Evolutionary conservation across 1,140 invertebrate species (phyloP).

Genomic region (Streblospio benedicti): DNA sequence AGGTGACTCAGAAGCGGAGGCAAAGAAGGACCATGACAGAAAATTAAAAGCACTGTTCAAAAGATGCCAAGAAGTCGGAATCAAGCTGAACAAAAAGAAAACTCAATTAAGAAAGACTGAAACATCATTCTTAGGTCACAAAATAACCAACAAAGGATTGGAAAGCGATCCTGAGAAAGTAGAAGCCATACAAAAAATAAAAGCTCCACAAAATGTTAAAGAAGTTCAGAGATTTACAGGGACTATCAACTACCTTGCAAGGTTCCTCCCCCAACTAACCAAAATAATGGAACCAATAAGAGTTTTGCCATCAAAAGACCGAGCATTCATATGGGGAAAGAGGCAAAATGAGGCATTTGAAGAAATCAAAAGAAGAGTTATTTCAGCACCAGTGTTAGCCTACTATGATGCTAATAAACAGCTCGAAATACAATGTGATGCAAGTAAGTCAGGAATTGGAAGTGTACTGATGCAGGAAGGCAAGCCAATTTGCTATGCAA

Average conservation of each 20-base stretch:
- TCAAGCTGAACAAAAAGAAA: conserved; percentile 42
- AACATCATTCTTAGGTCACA: conserved; percentile 20
- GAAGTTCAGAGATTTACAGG: conserved; percentile 24
- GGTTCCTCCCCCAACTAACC: conserved; percentile 19
- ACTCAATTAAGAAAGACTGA: not conserved
- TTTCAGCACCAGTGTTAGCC: conserved; percentile 20
- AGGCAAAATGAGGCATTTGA: conserved; percentile 16
- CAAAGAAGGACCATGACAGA: not conserved
- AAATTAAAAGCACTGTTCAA: conserved; percentile 28
- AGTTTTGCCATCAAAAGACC: not conserved
- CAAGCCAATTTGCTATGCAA: conserved; percentile 46
- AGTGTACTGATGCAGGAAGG: conserved; percentile 45
- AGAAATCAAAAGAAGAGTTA: conserved; percentile 21
- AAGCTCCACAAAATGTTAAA: conserved; percentile 16
- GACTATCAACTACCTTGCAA: conserved; percentile 23
- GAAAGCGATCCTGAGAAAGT: conserved; percentile 40
- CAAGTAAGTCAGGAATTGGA: conserved; percentile 38
- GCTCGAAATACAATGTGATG: conserved; percentile 27
- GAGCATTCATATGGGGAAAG: not conserved
- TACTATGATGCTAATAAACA: conserved; percentile 26
- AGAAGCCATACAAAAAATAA: conserved; percentile 29
- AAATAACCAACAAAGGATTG: conserved; percentile 39
- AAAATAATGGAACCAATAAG: conserved; percentile 1
- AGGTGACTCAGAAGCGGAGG: not conserved
- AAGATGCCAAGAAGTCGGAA: conserved; percentile 29